Evolutionary conservation across 2,113 vertebrate species (phyloP).

Genomic region (Andinoacara biseriatus): DNA sequence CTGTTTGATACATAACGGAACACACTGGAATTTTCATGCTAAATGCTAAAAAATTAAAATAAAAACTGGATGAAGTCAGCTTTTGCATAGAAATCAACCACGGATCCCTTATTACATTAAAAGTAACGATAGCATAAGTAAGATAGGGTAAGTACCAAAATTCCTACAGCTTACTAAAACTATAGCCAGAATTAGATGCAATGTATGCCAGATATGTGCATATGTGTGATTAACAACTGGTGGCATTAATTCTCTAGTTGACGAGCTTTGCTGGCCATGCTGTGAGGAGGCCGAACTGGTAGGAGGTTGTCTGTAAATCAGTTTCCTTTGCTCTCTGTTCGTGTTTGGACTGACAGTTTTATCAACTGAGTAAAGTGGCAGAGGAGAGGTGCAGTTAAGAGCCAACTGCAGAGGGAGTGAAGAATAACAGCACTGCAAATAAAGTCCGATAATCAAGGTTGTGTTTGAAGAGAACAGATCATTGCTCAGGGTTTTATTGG

Average conservation of each 20-base stretch:
- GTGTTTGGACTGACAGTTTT: slow-evolving; percentile 35
- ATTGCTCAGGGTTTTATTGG: not conserved
- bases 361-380: slow-evolving; percentile 26
- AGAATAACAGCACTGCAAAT: slow-evolving; percentile 26
- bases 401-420: slow-evolving; percentile 34
- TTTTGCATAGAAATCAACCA: not conserved
- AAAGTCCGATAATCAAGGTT: not conserved
- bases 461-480: not conserved
- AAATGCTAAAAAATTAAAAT: not conserved
- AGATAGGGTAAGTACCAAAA: not conserved
- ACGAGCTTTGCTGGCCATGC: not conserved
- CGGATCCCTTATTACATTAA: not conserved
- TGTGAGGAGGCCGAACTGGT: slow-evolving; percentile 20
- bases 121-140: not conserved
- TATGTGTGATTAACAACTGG: not conserved
- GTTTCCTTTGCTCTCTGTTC: slow-evolving; percentile 25
- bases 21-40: not conserved
- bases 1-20: not conserved
- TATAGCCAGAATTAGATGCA: not conserved
- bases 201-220: not conserved
- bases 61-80: not conserved
- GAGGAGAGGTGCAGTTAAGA: slow-evolving; percentile 26
- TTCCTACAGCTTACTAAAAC: not conserved
- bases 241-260: not conserved
- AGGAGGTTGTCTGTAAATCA: slow-evolving; percentile 50